Evolutionary conservation across 2,113 vertebrate species (phyloP).

Genomic region (Gymnorhina tibicen): DNA sequence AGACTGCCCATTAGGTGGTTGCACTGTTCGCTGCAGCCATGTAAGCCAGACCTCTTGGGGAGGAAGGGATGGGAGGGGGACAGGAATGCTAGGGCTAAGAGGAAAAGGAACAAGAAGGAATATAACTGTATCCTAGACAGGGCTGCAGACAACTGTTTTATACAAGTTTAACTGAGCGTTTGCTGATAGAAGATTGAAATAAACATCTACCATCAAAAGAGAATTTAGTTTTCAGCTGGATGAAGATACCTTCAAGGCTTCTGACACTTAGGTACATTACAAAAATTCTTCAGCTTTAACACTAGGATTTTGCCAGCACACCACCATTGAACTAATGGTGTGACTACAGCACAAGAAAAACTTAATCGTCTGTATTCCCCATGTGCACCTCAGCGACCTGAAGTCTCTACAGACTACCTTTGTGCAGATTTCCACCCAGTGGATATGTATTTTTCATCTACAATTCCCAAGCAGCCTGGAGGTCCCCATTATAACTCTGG

Average conservation of each 20-base stretch:
- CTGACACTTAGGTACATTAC: not conserved
- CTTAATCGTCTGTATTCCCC: not conserved
- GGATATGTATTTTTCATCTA: not conserved
- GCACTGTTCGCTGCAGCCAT: not conserved
- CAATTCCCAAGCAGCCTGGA: not conserved
- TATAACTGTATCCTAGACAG: not conserved
- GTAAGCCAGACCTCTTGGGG: not conserved
- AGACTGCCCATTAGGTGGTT: not conserved
- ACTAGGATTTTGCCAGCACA: not conserved
- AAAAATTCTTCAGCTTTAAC: not conserved
- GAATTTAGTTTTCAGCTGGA: not conserved
- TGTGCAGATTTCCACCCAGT: not conserved
- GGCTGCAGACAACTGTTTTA: not conserved
- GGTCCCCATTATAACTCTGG: not conserved
- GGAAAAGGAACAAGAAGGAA: not conserved
- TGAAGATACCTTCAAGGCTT: not conserved
- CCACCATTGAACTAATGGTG: not conserved
- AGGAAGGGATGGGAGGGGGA: accelerated
- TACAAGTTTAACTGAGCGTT: not conserved
- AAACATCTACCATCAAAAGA: not conserved
- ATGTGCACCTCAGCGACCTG: accelerated
- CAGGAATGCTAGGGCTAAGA: not conserved
- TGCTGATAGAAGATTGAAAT: not conserved
- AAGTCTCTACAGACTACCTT: not conserved
- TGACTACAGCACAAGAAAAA: not conserved